A percentile compares a stretch with the other conserved stretches of the same genome.
Conservation (phyloP, 2,113 vertebrate genomes). For the Notarius quadriscutis region DNA sequence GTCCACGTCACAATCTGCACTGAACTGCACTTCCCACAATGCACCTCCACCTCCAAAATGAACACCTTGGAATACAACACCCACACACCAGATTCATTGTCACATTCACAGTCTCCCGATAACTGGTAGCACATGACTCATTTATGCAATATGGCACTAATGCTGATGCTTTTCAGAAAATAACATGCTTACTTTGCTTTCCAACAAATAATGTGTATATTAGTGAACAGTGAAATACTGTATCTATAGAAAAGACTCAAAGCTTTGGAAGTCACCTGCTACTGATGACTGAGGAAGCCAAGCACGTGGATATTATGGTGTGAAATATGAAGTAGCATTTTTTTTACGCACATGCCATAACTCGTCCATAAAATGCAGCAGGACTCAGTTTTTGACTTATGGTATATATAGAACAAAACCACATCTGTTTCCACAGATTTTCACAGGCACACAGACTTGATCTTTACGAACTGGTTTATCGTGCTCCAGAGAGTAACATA, state of each 20-base stretch:
- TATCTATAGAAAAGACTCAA: not conserved
- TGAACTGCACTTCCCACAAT: no score
- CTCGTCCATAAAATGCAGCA: not conserved
- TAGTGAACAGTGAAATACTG: not conserved
- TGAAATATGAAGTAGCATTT: not conserved
- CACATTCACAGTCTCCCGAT: not conserved
- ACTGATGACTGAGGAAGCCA: not conserved
- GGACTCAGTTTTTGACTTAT: not conserved
- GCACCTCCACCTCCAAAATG: no score
- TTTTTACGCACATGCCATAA: not conserved
- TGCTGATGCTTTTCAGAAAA: not conserved
- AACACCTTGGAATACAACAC: no score
- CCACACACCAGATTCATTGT: not conserved
- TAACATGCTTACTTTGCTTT: not conserved
- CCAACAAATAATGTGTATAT: not conserved
- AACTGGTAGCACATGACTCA: not conserved
- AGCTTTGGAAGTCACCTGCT: not conserved
- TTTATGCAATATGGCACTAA: not conserved
- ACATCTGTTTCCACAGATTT: not conserved
- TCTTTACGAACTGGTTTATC: not conserved
- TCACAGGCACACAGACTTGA: not conserved
- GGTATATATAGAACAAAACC: not conserved
- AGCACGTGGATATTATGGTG: not conserved
- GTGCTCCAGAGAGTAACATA: not conserved
- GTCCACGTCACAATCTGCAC: no score